Percentiles rank a stretch among this genome's conserved stretches.
phyloP scores from a whole-genome alignment of 2,113 vertebrate species.

The Diadophis punctatus region DNA sequence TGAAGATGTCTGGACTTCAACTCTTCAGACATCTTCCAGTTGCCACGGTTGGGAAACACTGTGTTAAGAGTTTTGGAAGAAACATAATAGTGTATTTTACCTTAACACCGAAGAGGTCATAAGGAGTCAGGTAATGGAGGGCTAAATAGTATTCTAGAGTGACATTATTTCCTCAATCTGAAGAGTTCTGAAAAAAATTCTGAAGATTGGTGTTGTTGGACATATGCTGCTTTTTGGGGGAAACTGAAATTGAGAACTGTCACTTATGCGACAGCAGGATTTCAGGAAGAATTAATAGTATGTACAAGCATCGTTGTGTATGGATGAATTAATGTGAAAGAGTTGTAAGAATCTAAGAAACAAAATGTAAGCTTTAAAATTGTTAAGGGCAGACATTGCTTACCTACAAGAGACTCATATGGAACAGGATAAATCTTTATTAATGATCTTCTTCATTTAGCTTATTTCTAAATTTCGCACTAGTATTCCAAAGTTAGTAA shows the following conservation, averaged over 20 bases:
- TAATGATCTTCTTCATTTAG: not conserved
- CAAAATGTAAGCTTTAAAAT: not conserved
- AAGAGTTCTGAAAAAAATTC: not conserved
- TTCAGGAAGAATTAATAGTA: constrained; percentile 15
- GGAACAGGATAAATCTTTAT: not conserved
- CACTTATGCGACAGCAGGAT: constrained; percentile 30
- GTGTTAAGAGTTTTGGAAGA: not conserved
- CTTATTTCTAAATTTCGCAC: not conserved
- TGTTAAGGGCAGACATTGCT: not conserved
- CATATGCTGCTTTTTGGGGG: constrained; percentile 59
- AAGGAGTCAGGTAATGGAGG: not conserved
- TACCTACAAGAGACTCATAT: not conserved
- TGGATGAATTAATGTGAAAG: not conserved
- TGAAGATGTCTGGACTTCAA: too few species aligned
- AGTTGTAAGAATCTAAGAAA: not conserved
- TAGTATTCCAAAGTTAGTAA: not conserved
- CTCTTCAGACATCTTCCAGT: too few species aligned
- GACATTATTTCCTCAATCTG: not conserved
- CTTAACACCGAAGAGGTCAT: not conserved
- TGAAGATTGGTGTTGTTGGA: constrained; percentile 18
- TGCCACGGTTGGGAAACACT: too few species aligned
- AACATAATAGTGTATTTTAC: not conserved
- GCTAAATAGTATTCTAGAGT: not conserved
- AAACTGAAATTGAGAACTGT: constrained; percentile 45
- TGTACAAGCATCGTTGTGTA: not conserved